phyloP scores from a whole-genome alignment of 2,888 invertebrate genomes.

The Clostera curtula region DNA sequence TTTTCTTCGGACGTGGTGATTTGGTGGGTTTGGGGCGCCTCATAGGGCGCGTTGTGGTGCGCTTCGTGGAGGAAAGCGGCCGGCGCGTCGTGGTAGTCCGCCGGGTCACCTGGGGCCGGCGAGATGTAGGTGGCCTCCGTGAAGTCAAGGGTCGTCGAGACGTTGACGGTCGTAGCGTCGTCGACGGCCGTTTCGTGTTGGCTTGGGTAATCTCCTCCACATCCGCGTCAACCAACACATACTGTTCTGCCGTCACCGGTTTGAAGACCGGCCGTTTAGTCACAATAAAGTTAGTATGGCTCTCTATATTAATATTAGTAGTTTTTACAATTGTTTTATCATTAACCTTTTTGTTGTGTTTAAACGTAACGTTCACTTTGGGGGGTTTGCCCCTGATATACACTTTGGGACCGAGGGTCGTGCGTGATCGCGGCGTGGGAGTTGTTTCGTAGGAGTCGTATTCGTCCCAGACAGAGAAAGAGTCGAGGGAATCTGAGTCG shows the following conservation, averaged over 20 bases:
- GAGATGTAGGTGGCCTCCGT: conserved; percentile 19
- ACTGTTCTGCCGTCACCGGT: conserved; percentile 33
- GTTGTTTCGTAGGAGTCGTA: conserved; percentile 49
- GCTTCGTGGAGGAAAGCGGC: conserved; percentile 21
- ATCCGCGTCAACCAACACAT: conserved; percentile 36
- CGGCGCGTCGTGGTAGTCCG: conserved; percentile 17
- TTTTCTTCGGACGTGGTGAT: conserved; percentile 34
- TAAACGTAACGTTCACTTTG: conserved; percentile 51
- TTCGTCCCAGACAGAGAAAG: conserved; percentile 53
- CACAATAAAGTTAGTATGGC: conserved; percentile 63
- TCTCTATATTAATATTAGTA: conserved; percentile 63
- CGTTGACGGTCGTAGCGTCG: conserved; percentile 27
- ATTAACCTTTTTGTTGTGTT: conserved; percentile 41
- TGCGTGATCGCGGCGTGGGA: conserved; percentile 29
- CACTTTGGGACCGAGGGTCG: conserved; percentile 52
- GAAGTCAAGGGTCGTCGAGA: conserved; percentile 24
- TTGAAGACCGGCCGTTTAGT: conserved; percentile 41
- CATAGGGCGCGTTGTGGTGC: conserved; percentile 21
- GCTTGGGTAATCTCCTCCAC: conserved; percentile 17
- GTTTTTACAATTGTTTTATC: conserved; percentile 52
- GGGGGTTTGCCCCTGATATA: conserved; percentile 45
- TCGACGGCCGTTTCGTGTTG: conserved; percentile 26
- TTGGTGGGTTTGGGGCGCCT: conserved; percentile 38
- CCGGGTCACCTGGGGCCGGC: conserved; percentile 23
- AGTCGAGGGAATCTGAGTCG: conserved; percentile 49